These are phyloP conservation scores for Diachasma alloeum DNA, from an alignment of 1,140 invertebrate genomes.

Conservation along the genomic window DNA sequence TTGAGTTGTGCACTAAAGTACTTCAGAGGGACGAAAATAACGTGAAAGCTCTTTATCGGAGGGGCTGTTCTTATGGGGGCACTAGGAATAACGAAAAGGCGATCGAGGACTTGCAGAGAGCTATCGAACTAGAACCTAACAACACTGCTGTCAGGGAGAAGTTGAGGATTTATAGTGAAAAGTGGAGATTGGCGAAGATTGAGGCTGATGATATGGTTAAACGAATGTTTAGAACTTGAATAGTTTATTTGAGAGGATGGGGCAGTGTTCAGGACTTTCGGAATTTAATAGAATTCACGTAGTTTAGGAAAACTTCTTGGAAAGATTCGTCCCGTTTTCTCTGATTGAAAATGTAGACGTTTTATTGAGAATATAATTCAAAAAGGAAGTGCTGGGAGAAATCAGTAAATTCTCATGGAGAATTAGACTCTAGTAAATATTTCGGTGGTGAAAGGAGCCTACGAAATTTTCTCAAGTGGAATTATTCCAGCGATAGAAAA, in stretches of 20 bases:
- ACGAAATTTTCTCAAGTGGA: too few species aligned
- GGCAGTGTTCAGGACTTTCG: too few species aligned
- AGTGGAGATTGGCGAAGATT: conserved; percentile 66
- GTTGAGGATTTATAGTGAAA: conserved; percentile 63
- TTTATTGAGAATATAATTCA: too few species aligned
- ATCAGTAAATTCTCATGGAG: too few species aligned
- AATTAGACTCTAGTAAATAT: too few species aligned
- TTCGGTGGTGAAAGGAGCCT: too few species aligned
- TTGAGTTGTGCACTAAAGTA: conserved; percentile 74
- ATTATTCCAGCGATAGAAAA: too few species aligned
- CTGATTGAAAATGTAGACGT: too few species aligned
- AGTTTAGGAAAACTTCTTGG: conserved; percentile 9
- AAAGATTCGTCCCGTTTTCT: too few species aligned
- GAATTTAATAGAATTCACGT: neutral
- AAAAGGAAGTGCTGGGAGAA: too few species aligned
- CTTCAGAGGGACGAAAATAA: too few species aligned
- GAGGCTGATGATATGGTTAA: conserved; percentile 71
- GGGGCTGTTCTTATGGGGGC: conserved; percentile 70
- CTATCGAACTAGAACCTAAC: conserved; percentile 67
- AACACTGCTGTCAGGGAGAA: conserved; percentile 69
- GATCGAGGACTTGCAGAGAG: conserved; percentile 67
- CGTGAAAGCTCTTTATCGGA: conserved; percentile 79
- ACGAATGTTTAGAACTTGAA: conserved; percentile 70
- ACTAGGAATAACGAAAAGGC: conserved; percentile 72
- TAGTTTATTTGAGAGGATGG: neutral